Base-by-base conservation (phyloP, 2,888 invertebrate genomes). In the Lysandra coridon region DNA sequence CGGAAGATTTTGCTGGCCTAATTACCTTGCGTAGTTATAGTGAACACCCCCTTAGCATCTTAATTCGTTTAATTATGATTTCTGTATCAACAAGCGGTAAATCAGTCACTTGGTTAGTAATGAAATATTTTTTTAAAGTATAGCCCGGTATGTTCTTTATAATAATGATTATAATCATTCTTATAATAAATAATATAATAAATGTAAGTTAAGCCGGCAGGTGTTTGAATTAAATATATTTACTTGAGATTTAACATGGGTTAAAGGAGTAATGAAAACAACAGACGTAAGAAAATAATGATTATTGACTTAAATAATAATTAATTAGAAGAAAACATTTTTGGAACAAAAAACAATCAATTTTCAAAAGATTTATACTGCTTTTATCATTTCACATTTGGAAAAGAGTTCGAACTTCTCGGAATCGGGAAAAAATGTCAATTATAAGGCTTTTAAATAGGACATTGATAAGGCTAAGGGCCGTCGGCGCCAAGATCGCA, bases 401-500 rank as follows among this genome's bases (percentile, higher is more conserved):
- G 33, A 57, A 76, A 76, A 53, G 49, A 44, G 76, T 75, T 53
- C 23, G 44, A 74, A 69, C 49, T 75, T 76, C 57, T 30, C 17
- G 17, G 76, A 76, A 76, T 76, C 30, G 14, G 57, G 53, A 53
- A 17, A 76, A 76, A 76, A 76, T 57, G 76, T 57, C 76, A 76
- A 76, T 76, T 76, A 76, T 76, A 76, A 76, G 76, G 76, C 75
- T 40, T 79, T 79, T 79, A 75, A 79, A 78, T 75, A 73, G 74
- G 53, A 76, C 57, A 80, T 80, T 81, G 83, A 83, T 82, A 84
- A 83, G 80, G 80, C 85, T 87, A 85, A 85, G 85, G 86, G 85
- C 85, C 86, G 86, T 85, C 88, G 88, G 93, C 93, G 94, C 93
- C 93, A 92, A 94, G 94, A 94, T 94, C 93, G 94, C 94, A 89